Conservation (phyloP, 2,797 vertebrate species). For the Tangara arthus region DNA sequence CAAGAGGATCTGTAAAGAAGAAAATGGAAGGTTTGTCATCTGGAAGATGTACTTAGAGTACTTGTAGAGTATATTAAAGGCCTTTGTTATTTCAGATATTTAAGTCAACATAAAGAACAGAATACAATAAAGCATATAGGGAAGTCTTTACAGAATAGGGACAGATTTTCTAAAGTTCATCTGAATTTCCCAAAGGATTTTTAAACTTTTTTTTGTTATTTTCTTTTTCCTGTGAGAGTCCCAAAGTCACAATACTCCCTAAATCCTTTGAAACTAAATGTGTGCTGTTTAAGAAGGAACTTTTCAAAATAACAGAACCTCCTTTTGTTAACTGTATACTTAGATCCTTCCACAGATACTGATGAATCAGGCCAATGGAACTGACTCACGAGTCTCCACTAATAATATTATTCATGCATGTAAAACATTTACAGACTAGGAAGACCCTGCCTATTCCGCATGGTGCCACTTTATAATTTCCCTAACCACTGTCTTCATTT, state of each 20-base stretch:
- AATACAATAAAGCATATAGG: not conserved
- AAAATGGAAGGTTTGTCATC: slow-evolving; percentile 26
- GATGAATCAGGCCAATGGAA: not conserved
- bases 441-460: not conserved
- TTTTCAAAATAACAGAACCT: not conserved
- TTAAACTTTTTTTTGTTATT: not conserved
- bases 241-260: not conserved
- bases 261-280: not conserved
- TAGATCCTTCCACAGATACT: not conserved
- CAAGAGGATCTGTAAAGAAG: slow-evolving; percentile 85
- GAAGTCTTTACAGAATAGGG: not conserved
- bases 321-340: not conserved
- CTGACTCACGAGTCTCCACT: not conserved
- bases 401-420: not conserved
- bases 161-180: not conserved
- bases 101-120: not conserved
- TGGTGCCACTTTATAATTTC: not conserved
- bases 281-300: not conserved
- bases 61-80: not conserved
- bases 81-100: not conserved
- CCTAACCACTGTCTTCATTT: not conserved
- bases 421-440: not conserved
- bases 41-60: not conserved
- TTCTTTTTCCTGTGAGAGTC: not conserved
- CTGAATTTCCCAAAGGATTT: not conserved